Conservation (phyloP, 2,113 vertebrate species). For the Dryoscopus gambensis region DNA sequence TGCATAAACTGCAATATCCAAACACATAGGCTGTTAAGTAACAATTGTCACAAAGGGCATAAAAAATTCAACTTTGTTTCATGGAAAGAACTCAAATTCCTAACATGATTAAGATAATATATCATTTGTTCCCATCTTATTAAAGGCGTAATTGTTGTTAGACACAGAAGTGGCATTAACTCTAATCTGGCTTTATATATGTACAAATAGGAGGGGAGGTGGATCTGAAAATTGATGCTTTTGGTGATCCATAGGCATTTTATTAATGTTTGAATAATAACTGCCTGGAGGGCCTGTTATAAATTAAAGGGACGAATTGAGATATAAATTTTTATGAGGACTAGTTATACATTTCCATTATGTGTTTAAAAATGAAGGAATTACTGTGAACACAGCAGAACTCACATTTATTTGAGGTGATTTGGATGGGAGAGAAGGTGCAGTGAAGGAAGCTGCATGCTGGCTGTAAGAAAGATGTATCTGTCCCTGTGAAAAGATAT, state of each 20-base stretch:
- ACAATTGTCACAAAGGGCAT: slow-evolving; percentile 82
- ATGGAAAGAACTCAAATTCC: slow-evolving; percentile 69
- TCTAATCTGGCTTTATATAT: slow-evolving; percentile 85
- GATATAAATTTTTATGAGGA: slow-evolving; percentile 97
- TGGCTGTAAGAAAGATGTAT: slow-evolving; percentile 77
- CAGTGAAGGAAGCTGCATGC: slow-evolving; percentile 43
- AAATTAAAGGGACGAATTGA: slow-evolving; percentile 94
- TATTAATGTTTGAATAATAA: slow-evolving; percentile 99
- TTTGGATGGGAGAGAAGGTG: slow-evolving; percentile 65
- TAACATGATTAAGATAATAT: slow-evolving; percentile 86
- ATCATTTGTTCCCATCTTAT: slow-evolving; percentile 83
- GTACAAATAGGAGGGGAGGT: slow-evolving; percentile 81
- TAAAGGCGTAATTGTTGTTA: slow-evolving; percentile 88
- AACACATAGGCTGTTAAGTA: slow-evolving; percentile 85
- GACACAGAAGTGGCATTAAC: slow-evolving; percentile 76
- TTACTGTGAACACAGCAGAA: slow-evolving; percentile 74
- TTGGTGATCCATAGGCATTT: slow-evolving; percentile 91
- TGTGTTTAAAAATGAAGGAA: slow-evolving; percentile 95
- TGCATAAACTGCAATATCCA: slow-evolving; percentile 95
- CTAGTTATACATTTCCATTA: slow-evolving; percentile 93
- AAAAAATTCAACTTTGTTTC: slow-evolving; percentile 87
- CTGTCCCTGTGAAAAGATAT: slow-evolving; percentile 79
- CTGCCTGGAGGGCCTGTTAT: slow-evolving; percentile 90
- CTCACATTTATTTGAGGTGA: slow-evolving; percentile 80
- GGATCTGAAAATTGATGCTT: slow-evolving; percentile 83